Conservation (phyloP, 1,140 invertebrate species). For the Chelonus insularis region DNA sequence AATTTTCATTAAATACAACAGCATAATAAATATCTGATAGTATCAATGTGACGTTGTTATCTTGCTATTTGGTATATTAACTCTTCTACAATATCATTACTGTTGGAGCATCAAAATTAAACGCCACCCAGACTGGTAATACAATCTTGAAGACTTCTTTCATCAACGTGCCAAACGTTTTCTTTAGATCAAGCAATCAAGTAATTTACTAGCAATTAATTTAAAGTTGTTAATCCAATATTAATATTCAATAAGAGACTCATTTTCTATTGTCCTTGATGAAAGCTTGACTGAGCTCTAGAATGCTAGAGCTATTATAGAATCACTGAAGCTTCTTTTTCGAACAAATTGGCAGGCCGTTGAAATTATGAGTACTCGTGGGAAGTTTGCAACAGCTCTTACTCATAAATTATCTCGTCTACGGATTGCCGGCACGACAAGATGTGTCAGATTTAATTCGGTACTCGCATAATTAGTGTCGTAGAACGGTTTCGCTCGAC, state of each 20-base stretch:
- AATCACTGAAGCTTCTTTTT: neutral
- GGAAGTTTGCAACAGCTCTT: conserved; percentile 2
- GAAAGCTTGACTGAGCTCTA: neutral
- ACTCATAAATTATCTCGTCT: conserved; percentile 24
- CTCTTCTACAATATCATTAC: conserved; percentile 44
- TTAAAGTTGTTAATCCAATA: neutral
- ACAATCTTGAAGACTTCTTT: neutral
- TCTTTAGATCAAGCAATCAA: neutral
- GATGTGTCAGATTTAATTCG: conserved; percentile 59
- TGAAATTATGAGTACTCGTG: conserved; percentile 10
- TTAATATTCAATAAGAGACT: neutral
- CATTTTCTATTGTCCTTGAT: too few species aligned
- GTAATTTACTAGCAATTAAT: neutral
- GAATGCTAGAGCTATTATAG: too few species aligned
- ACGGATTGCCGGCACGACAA: conserved; percentile 31
- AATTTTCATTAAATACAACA: too few species aligned
- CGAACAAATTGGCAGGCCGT: conserved; percentile 9
- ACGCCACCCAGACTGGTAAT: conserved; percentile 37
- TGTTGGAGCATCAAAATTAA: conserved; percentile 35
- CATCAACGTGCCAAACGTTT: too few species aligned
- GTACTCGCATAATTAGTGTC: conserved; percentile 57
- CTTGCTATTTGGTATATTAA: conserved; percentile 47
- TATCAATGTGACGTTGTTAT: conserved; percentile 51
- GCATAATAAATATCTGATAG: conserved; percentile 26
- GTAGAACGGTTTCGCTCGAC: conserved; percentile 52